phyloP scores from a whole-genome alignment of 2,888 invertebrate genomes.

The Diploptera punctata region DNA sequence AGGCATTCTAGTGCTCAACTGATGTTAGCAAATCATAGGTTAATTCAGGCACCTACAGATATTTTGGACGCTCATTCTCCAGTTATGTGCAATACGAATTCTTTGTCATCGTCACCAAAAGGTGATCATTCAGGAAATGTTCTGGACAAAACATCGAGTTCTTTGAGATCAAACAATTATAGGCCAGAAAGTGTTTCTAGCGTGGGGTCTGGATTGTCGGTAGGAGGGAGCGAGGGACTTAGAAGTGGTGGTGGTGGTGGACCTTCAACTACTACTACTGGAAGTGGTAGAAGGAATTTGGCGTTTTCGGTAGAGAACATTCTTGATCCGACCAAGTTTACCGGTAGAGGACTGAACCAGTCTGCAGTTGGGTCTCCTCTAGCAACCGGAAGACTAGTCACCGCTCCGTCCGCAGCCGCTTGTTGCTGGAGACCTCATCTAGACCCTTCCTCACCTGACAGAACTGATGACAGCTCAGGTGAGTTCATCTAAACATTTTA shows the following conservation, averaged over 20 bases:
- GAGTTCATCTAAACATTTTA: too few relatives aligned
- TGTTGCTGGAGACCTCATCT: conserved; percentile 36
- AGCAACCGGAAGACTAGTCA: conserved; percentile 11
- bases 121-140: not conserved
- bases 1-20: conserved; percentile 14
- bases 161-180: not conserved
- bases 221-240: conserved; percentile 14
- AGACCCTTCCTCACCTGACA: conserved; percentile 28
- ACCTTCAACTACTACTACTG: conserved; percentile 19
- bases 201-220: conserved; percentile 22
- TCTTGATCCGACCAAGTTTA: conserved; percentile 89
- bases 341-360: conserved; percentile 59
- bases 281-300: conserved; percentile 63
- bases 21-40: conserved; percentile 26
- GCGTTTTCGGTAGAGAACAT: conserved; percentile 93
- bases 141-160: not conserved
- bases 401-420: conserved; percentile 46
- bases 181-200: conserved; percentile 31
- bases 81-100: conserved; percentile 25
- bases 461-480: conserved; percentile 31
- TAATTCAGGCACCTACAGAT: conserved; percentile 5
- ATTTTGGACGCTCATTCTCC: conserved; percentile 17
- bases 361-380: conserved; percentile 46
- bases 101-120: conserved; percentile 18
- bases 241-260: conserved; percentile 19